Conservation (phyloP, 2,888 invertebrate genomes). For the Mythimna loreyi region DNA sequence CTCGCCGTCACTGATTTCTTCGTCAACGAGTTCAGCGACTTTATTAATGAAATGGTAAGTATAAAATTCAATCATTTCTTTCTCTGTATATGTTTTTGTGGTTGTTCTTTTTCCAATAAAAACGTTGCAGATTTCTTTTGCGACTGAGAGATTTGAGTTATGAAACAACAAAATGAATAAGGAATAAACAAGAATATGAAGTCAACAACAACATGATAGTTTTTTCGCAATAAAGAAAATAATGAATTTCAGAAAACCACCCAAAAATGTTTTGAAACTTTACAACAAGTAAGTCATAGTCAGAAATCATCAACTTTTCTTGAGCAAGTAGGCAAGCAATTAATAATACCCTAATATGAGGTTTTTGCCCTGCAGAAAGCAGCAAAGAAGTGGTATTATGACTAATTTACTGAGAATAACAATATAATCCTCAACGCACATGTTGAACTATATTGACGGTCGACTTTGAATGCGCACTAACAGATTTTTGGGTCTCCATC, state of each 20-base stretch:
- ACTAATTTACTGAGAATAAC: background rate
- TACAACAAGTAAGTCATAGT: background rate
- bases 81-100: background rate
- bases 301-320: background rate
- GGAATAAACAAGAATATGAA: background rate
- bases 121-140: background rate
- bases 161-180: background rate
- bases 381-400: background rate
- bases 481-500: too few relatives aligned
- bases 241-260: background rate
- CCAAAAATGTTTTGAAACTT: background rate
- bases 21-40: constrained; percentile 64
- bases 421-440: background rate
- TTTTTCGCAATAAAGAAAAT: background rate
- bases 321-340: background rate
- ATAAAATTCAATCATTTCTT: background rate
- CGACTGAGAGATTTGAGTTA: background rate
- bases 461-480: too few relatives aligned
- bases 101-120: background rate
- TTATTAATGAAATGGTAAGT: constrained; percentile 74
- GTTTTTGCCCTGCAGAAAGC: too few relatives aligned
- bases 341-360: too few relatives aligned
- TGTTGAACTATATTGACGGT: too few relatives aligned
- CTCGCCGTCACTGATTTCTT: constrained; percentile 69
- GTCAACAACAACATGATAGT: background rate